Evolutionary conservation across 2,888 invertebrate species (phyloP).

Genomic region (Folsomia candida): DNA sequence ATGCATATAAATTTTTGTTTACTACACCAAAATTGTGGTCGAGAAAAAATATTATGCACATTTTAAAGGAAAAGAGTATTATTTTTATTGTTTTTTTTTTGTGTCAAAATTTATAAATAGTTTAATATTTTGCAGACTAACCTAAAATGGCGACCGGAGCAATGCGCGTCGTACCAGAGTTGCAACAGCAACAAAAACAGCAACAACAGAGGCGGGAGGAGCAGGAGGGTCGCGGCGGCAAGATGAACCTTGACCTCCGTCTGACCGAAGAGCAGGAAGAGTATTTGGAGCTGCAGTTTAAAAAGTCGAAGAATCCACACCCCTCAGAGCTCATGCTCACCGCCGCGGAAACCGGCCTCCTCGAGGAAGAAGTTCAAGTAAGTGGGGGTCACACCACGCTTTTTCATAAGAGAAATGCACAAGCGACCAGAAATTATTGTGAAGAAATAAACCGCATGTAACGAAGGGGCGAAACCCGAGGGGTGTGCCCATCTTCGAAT

Average conservation of each 20-base stretch:
- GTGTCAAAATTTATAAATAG: neutral
- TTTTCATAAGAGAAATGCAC: neutral
- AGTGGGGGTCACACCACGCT: conserved; percentile 14
- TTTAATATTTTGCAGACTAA: neutral
- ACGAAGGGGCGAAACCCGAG: no score
- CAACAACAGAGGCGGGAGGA: conserved; percentile 21
- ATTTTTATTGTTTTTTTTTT: neutral
- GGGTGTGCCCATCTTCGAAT: no score
- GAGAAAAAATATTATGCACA: no score
- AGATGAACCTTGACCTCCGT: conserved; percentile 51
- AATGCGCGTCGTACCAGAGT: conserved; percentile 31
- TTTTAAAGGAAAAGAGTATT: no score
- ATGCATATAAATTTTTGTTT: no score
- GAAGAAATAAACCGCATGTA: no score
- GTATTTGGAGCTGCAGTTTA: conserved; percentile 58
- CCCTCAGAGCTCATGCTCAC: conserved; percentile 58
- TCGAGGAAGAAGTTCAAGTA: conserved; percentile 58
- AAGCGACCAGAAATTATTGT: no score
- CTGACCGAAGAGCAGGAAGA: conserved; percentile 57
- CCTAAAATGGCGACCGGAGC: conserved; percentile 46
- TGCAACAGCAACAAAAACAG: conserved; percentile 21
- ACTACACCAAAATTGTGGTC: no score
- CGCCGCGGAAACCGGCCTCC: conserved; percentile 59
- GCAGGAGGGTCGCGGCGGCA: no score
- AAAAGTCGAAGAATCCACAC: conserved; percentile 58